Base-by-base conservation (phyloP, 1,140 invertebrate species). In the Brachionus calyciflorus region DNA sequence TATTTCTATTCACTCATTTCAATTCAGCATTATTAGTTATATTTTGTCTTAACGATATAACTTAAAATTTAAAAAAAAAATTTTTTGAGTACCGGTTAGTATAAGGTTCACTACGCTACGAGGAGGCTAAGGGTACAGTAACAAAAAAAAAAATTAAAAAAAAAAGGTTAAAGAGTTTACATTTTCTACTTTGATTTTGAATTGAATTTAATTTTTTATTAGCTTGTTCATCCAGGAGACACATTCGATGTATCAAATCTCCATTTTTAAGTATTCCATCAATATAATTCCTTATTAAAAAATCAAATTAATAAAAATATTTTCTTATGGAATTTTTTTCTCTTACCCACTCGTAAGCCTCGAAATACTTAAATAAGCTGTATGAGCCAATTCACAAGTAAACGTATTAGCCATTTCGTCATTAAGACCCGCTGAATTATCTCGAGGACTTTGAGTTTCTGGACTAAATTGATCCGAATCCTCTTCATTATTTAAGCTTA, bases 371-470 rank as follows among this genome's bases (percentile, higher is more conserved):
- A 91, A 86, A 81, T 94, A 96, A 1, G 91, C 87, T 46, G 89
- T 88, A 80, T 93, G 90, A 5, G 94, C 93, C 76, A 96, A 84
- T 81, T 92, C 90, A 5, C 90, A 86, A 4, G 90, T 91, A 80
- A 96, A 93, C 0, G 93, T 91, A 79, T 89, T 83, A 76, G 88
- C 87, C 0, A 96, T 82, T 85, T 96, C 93, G 80, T 79, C 77
- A 33, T 49, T 17, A 28, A 17, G 17, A 9, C 10, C 33, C 1
- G 51, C 19, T 7, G 65, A 70, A 51, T 51, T 70, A 49, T 49
- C 65, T 9, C 10, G 19, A 3, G 9, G 2, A 65, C 9, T 26
- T 12, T 65, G 19, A n/a, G 24, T 37, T 24, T 37, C 0, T 24
- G 21, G 41, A 26, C 17, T 19, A 37, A 17, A 33, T 33, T 60